Percentiles rank a stretch among this genome's conserved stretches.
Conservation (phyloP, 2,888 invertebrate genomes). For the Eilema depressum region DNA sequence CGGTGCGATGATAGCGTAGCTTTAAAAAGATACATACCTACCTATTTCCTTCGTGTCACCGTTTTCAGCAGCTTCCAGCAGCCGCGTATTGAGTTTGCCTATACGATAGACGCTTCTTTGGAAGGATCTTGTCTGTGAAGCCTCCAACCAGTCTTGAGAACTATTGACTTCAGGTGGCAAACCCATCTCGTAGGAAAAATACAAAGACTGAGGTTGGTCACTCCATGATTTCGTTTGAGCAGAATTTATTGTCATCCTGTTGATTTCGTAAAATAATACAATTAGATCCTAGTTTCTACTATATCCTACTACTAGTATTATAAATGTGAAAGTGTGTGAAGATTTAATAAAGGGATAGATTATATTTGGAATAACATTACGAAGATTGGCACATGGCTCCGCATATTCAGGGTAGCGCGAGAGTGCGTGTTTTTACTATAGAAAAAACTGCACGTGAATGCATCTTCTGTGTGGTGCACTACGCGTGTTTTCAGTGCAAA, state of each 20-base stretch:
- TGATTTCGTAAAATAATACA: neutral
- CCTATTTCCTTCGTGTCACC: constrained; percentile 28
- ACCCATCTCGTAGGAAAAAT: neutral
- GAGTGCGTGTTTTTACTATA: no score
- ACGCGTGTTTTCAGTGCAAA: no score
- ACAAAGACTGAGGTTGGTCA: neutral
- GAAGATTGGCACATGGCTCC: no score
- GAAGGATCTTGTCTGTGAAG: neutral
- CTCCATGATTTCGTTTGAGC: neutral
- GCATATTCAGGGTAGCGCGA: no score
- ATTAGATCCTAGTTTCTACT: neutral
- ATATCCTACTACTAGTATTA: neutral
- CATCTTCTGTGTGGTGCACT: no score
- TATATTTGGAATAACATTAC: no score
- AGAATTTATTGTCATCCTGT: constrained; percentile 12
- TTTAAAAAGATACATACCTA: constrained; percentile 20
- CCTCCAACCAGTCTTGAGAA: constrained; percentile 8
- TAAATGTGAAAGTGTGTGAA: no score
- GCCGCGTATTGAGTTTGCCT: constrained; percentile 55
- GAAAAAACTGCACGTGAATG: no score
- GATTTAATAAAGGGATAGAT: no score
- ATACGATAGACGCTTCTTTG: neutral
- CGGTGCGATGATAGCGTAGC: no score
- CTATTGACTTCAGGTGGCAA: neutral
- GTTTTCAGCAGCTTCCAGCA: constrained; percentile 54